Percentiles rank a stretch among this genome's conserved stretches.
These are phyloP conservation scores for Artemia sp. DNA, from an alignment of 2,888 invertebrate genomes.

Conservation along the genomic window DNA sequence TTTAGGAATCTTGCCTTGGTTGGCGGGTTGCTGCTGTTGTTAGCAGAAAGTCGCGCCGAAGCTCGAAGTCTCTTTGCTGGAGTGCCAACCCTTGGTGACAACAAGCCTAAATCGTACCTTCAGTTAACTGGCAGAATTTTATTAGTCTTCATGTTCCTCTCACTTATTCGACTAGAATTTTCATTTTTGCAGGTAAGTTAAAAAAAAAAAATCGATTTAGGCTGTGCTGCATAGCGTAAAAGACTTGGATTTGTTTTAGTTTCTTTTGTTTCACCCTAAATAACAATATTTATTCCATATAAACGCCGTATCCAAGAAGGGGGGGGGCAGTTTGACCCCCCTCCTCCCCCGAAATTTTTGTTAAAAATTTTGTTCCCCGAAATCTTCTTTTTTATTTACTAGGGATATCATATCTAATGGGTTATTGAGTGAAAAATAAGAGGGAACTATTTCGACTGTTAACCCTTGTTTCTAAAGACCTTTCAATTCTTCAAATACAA, in stretches of 20 bases:
- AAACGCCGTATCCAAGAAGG: too few relatives aligned
- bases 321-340: too few relatives aligned
- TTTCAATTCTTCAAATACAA: too few relatives aligned
- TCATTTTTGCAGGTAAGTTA: conserved; percentile 59
- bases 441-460: too few relatives aligned
- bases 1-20: conserved; percentile 89
- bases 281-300: too few relatives aligned
- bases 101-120: conserved; percentile 88
- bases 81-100: conserved; percentile 72
- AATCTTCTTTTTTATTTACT: too few relatives aligned
- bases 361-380: too few relatives aligned
- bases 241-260: neutral
- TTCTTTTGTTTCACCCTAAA: too few relatives aligned
- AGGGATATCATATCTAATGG: too few relatives aligned
- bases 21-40: conserved; percentile 82
- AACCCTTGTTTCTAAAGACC: too few relatives aligned
- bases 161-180: conserved; percentile 79
- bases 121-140: conserved; percentile 88
- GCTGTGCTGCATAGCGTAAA: neutral
- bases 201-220: neutral
- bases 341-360: too few relatives aligned
- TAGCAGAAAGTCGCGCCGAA: conserved; percentile 90
- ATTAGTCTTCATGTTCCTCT: conserved; percentile 96
- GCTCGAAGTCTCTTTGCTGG: conserved; percentile 91
- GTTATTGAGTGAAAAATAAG: too few relatives aligned